These are phyloP conservation scores for Hydropotes inermis DNA, from an alignment of 2,113 vertebrate species.

Conservation along the genomic window DNA sequence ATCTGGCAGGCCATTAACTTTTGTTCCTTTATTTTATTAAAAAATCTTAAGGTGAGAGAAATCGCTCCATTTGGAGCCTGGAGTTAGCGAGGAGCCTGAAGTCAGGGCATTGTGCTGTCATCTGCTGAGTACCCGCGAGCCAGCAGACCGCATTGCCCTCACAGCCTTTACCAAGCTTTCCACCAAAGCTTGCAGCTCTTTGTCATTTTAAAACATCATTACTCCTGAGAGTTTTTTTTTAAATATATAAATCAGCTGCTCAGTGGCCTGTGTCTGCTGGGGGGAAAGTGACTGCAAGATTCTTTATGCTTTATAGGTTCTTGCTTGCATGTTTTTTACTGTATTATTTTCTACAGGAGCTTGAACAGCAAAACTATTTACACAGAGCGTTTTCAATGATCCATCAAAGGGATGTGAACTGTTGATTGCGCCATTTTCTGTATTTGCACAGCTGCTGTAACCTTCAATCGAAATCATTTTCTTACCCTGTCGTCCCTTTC, in stretches of 20 bases:
- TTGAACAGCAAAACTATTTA: conserved; percentile 69
- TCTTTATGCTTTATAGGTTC: conserved; percentile 33
- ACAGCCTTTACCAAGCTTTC: conserved; percentile 19
- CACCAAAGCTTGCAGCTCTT: background rate
- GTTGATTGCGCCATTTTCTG: conserved; percentile 62
- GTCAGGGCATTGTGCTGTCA: background rate
- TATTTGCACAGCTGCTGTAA: conserved; percentile 71
- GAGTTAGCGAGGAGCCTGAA: background rate
- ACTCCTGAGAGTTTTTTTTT: conserved; percentile 25
- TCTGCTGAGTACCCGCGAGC: background rate
- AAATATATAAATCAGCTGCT: conserved; percentile 49
- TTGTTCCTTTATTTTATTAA: conserved; percentile 70
- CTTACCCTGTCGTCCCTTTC: conserved; percentile 32
- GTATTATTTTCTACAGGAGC: conserved; percentile 61
- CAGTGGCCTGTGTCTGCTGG: conserved; percentile 24
- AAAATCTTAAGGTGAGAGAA: conserved; percentile 52
- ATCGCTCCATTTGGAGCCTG: background rate
- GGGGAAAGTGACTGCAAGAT: background rate
- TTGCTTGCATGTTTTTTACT: conserved; percentile 49
- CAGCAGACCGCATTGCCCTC: background rate
- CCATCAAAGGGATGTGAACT: conserved; percentile 50
- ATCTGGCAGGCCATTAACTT: conserved; percentile 57
- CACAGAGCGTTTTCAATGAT: conserved; percentile 62
- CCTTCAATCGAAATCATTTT: conserved; percentile 66
- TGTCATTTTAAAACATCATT: conserved; percentile 10